Evolutionary conservation across 2,797 vertebrate genomes (phyloP), one percentile per base, ranked within the genome.

Genomic region (Gobionotothen gibberifrons): DNA sequence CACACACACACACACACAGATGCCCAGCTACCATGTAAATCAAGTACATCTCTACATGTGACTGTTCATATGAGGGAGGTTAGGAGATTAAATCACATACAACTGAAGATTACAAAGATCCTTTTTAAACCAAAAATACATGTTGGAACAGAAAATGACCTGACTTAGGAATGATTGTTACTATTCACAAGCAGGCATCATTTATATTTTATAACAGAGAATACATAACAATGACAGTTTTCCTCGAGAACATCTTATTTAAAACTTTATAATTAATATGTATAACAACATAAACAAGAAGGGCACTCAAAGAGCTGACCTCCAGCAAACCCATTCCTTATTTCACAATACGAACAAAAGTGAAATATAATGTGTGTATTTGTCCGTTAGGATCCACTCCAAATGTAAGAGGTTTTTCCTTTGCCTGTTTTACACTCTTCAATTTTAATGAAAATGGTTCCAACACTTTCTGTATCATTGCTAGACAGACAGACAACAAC

Each of bases 81-180:
- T 65, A 19, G 12, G 29, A 58, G 55, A 54, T 78, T 9, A 60
- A 61, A 57, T 74, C 22, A 26, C 54, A 60, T 70, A 26, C 2
- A 67, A 56, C 51, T 53, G 39, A 14, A 39, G n/a, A 60, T 39
- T 48, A 59, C 6, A 44, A 56, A 46, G 12, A 68, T 52, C 4
- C 8, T 32, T 13, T 62, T 57, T 22, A n/a, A 40, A 8, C 14
- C n/a, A 22, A 36, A 39, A 65, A 44, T 26, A 60, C n/a, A 59
- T 8, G 19, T 26, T 19, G 15, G 13, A 9, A 44, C 9, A 64
- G 32, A 69, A 48, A 63, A 19, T 32, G 19, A 55, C 15, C 2
- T 0, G 0, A 22, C 2, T 11, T 36, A 4, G 52, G 21, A 71
- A 19, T n/a, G 16, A 69, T 62, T 60, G 21, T 22, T 22, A 7